Base-by-base conservation (phyloP, 2,888 invertebrate species). In the Phania funesta region DNA sequence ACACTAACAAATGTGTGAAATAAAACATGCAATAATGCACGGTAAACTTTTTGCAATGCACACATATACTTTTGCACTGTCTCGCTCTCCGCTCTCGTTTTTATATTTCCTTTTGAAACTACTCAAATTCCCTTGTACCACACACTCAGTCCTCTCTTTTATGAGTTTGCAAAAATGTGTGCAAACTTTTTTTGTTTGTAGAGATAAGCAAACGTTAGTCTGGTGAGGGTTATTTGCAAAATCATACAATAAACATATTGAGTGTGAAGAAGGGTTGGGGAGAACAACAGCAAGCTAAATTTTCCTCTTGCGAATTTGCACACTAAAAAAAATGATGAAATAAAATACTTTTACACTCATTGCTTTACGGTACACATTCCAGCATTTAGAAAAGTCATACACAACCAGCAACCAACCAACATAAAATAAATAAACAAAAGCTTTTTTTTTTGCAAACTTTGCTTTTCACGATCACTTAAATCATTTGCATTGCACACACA, bases 251-350 rank as follows among this genome's bases (percentile, higher is more conserved):
- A 35, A 8, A 35, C 38, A 79, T 13, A 56, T 1, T 16, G 56
- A 71, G 56, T 38, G 44, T 56, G n/a, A 24, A 9, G 8, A 22
- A 54, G 13, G 16, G 35, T 22, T 44, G n/a, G 65, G 7, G 32
- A 35, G 48, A 38, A 41, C 26, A n/a, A 22, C 22, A 35, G 44
- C 44, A 50, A 62, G 22, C 44, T 32, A n/a, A 38, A 11, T 65
- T 75, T 68, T 71, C 79, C 86, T 76, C 83, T 68, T 83, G 83
- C 84, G 87, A 89, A 89, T 87, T 88, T 87, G 89, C 89, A 87
- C 84, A 86, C 84, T 87, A 89, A 88, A 82, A 81, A 77, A 80
- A 86, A 80, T 83, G 85, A 84, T 85, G 86, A 86, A 87, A 60
- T 29, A 86, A 88, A 87, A 88, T 85, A 84, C 83, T 79, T 83